These are phyloP conservation scores for Campoletis sonorensis DNA, from an alignment of 1,140 invertebrate species.

Conservation along the genomic window DNA sequence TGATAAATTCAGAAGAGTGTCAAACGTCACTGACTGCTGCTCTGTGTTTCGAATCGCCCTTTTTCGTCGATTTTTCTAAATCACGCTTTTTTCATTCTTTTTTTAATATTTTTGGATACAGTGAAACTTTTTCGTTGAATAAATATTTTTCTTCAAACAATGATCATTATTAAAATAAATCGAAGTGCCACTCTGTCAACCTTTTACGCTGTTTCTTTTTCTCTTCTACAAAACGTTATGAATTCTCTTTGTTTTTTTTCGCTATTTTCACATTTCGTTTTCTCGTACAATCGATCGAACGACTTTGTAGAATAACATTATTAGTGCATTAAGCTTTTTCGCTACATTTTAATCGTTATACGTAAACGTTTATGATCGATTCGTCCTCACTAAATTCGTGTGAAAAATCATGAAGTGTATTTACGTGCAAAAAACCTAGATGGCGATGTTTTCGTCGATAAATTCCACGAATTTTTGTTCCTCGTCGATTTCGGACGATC, in stretches of 20 bases:
- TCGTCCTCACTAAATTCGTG: not conserved
- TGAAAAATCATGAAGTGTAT: not conserved
- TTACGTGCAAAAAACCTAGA: no score
- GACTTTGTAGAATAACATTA: not conserved
- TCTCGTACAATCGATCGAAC: no score
- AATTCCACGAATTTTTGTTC: not conserved
- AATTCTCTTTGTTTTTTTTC: no score
- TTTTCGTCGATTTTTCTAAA: not conserved
- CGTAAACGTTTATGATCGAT: not conserved
- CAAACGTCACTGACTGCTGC: not conserved
- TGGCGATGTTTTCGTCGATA: not conserved
- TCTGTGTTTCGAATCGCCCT: not conserved
- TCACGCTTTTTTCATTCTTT: not conserved
- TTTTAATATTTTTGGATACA: not conserved
- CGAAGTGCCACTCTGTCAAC: no score
- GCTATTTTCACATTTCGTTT: no score
- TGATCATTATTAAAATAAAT: no score
- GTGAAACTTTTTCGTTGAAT: not conserved
- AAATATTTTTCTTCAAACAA: not conserved
- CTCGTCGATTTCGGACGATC: not conserved
- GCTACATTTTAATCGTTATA: constrained; percentile 27
- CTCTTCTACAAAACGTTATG: no score
- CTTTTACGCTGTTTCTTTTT: no score
- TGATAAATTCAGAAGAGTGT: not conserved
- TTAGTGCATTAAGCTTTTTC: constrained; percentile 18